Percentiles rank a stretch among this genome's conserved stretches.
Evolutionary conservation across 2,113 vertebrate genomes (phyloP).

Genomic region (zebrafish (Danio rerio)): GRCz12tu NC_133185.1:41085001-41085500

Average conservation of each 20-base stretch:
- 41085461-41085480: no score
- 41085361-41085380: not conserved
- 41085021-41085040: slow-evolving; percentile 5
- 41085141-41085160: slow-evolving; percentile 16
- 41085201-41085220: slow-evolving; percentile 9
- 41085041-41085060: slow-evolving; percentile 11
- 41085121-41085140: slow-evolving; percentile 2
- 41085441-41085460: no score
- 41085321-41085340: not conserved
- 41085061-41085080: slow-evolving; percentile 36
- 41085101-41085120: slow-evolving; percentile 24
- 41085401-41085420: not conserved
- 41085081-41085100: slow-evolving; percentile 8
- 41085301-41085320: not conserved
- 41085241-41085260: not conserved
- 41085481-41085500: no score
- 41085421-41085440: no score
- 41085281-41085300: not conserved
- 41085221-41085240: slow-evolving; percentile 15
- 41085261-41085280: not conserved
- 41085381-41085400: not conserved
- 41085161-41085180: not conserved
- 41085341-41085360: not conserved
- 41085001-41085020: slow-evolving; percentile 22
- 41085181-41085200: not conserved